phyloP scores from a whole-genome alignment of 2,888 invertebrate genomes.

The Leptarthrus brevirostris region DNA sequence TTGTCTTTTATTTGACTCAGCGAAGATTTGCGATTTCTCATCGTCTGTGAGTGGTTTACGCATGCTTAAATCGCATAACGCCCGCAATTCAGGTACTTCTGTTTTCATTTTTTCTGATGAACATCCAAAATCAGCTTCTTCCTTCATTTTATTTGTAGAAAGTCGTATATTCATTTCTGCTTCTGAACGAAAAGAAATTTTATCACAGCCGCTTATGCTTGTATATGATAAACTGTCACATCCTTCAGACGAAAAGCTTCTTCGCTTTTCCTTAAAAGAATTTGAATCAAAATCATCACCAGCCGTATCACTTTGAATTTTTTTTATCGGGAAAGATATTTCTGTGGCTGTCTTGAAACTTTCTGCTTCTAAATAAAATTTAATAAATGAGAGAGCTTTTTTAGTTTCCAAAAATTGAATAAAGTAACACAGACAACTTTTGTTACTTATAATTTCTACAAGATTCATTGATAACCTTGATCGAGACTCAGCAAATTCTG shows the following conservation, averaged over 20 bases:
- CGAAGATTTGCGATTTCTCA: slow-evolving; percentile 65
- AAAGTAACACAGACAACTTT: slow-evolving; percentile 84
- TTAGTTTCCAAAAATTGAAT: slow-evolving; percentile 87
- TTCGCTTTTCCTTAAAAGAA: not conserved
- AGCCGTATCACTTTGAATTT: slow-evolving; percentile 18
- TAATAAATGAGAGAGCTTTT: slow-evolving; percentile 74
- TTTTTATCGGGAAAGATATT: slow-evolving; percentile 2
- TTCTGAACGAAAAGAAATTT: slow-evolving; percentile 52
- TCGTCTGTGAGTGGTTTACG: slow-evolving; percentile 66
- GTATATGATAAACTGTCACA: slow-evolving; percentile 51
- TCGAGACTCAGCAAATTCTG: slow-evolving; percentile 61
- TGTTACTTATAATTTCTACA: slow-evolving; percentile 80
- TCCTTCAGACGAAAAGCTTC: slow-evolving; percentile 45
- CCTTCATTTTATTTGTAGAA: not conserved
- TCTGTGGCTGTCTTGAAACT: slow-evolving; percentile 70
- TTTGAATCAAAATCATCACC: slow-evolving; percentile 34
- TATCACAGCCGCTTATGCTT: slow-evolving; percentile 53
- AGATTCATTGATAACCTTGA: slow-evolving; percentile 79
- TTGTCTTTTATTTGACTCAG: slow-evolving; percentile 62
- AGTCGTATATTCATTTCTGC: slow-evolving; percentile 52
- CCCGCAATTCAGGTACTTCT: slow-evolving; percentile 64
- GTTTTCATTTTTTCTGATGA: not conserved
- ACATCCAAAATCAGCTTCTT: not conserved
- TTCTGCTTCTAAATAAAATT: slow-evolving; percentile 83
- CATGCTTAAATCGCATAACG: slow-evolving; percentile 65